These are phyloP conservation scores for Pelobates fuscus DNA, from an alignment of 2,113 vertebrate species.

Conservation along the genomic window DNA sequence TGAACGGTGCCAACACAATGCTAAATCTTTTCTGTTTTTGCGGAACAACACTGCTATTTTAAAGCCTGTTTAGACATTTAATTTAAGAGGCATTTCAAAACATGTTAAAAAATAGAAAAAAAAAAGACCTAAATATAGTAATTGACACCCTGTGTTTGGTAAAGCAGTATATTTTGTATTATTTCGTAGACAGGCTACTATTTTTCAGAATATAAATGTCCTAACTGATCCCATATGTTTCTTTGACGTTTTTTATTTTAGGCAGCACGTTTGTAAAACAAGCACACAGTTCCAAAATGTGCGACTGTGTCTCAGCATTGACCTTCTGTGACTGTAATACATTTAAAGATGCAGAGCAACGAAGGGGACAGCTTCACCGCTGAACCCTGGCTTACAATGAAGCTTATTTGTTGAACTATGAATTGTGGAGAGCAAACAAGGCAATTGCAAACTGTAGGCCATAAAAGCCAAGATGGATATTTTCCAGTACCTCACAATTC, in stretches of 20 bases:
- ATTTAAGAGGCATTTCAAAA: conserved; percentile 21
- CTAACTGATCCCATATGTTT: conserved; percentile 43
- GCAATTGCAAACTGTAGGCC: too few species aligned
- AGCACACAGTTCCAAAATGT: conserved; percentile 10
- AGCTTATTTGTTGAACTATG: too few species aligned
- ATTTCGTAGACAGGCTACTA: conserved; percentile 24
- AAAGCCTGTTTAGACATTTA: conserved; percentile 25
- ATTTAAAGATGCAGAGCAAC: conserved; percentile 17
- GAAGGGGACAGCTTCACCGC: conserved; percentile 1
- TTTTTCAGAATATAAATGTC: conserved; percentile 37
- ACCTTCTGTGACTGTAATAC: conserved; percentile 27
- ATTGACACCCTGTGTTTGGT: conserved; percentile 34
- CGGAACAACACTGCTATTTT: conserved; percentile 1
- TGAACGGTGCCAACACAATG: conserved; percentile 21
- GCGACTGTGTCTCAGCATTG: not conserved
- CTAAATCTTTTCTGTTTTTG: conserved; percentile 14
- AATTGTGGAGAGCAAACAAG: too few species aligned
- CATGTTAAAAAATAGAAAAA: conserved; percentile 18
- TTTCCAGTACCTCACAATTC: too few species aligned
- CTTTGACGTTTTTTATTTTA: conserved; percentile 23
- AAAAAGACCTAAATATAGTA: conserved; percentile 23
- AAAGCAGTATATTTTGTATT: not conserved
- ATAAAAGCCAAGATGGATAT: too few species aligned
- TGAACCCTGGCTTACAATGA: not conserved
- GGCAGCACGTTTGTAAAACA: conserved; percentile 22